phyloP scores from a whole-genome alignment of 1,140 invertebrate genomes.

The Papilio polyxenes region DNA sequence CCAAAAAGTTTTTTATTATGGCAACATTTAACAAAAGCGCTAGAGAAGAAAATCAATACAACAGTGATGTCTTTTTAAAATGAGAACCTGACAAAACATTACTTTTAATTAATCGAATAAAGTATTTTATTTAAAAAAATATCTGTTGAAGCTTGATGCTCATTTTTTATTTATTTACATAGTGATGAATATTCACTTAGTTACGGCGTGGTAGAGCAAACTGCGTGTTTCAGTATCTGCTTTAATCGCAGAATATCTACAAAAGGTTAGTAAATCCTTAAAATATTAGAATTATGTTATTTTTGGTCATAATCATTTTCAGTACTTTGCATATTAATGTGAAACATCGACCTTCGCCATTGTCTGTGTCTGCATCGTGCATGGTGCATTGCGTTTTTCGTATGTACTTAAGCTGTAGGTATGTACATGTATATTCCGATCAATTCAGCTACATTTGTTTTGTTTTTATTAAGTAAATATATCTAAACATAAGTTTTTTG shows the following conservation, averaged over 20 bases:
- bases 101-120: constrained; percentile 74
- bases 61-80: constrained; percentile 79
- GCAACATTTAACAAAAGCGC: constrained; percentile 52
- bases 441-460: constrained; percentile 42
- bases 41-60: constrained; percentile 78
- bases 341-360: constrained; percentile 78
- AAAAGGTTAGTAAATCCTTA: constrained; percentile 71
- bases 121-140: constrained; percentile 77
- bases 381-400: constrained; percentile 79
- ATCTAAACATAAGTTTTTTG: neutral
- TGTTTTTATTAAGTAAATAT: constrained; percentile 37
- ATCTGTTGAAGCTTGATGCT: constrained; percentile 76
- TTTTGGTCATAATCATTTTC: constrained; percentile 36
- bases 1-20: constrained; percentile 26
- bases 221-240: constrained; percentile 70
- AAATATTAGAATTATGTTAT: constrained; percentile 43
- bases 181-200: constrained; percentile 79
- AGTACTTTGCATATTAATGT: constrained; percentile 46
- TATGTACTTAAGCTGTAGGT: constrained; percentile 48
- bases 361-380: constrained; percentile 79
- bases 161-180: constrained; percentile 81
- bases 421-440: constrained; percentile 45
- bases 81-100: constrained; percentile 80
- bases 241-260: constrained; percentile 72
- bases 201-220: constrained; percentile 79